A percentile compares a stretch with the other conserved stretches of the same genome.
Evolutionary conservation across 2,888 invertebrate genomes (phyloP).

Genomic region (Gibbula magus): DNA sequence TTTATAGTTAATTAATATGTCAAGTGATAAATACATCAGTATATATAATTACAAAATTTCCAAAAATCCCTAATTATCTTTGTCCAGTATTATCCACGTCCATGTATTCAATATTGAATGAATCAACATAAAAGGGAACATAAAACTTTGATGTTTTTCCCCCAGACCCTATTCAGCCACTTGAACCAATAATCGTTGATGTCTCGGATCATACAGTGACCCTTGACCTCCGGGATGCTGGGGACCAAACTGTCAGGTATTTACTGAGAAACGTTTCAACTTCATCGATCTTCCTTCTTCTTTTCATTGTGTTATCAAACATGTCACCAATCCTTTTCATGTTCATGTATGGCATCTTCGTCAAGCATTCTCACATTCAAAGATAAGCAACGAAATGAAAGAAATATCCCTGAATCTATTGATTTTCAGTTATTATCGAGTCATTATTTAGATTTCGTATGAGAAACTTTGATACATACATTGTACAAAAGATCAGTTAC

Average conservation of each 20-base stretch:
- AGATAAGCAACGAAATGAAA: no score
- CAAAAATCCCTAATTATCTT: background rate
- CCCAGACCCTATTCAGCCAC: slow-evolving; percentile 80
- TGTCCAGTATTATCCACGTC: background rate
- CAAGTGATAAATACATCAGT: no score
- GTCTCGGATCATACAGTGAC: slow-evolving; percentile 81
- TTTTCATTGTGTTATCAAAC: no score
- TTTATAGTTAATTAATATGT: background rate
- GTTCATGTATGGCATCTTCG: no score
- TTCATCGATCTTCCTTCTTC: background rate
- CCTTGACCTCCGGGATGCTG: slow-evolving; percentile 81
- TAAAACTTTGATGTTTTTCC: no score
- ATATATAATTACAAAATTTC: background rate
- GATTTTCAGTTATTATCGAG: slow-evolving; percentile 64
- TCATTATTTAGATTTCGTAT: slow-evolving; percentile 60
- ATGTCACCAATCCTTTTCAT: no score
- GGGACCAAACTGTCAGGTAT: slow-evolving; percentile 83
- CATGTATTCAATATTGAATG: no score
- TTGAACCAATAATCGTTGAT: slow-evolving; percentile 81
- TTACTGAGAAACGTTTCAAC: background rate
- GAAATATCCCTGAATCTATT: no score
- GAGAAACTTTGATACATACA: slow-evolving; percentile 25
- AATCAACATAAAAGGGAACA: no score
- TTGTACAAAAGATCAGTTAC: no score
- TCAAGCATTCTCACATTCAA: no score